Base-by-base conservation (phyloP, 2,113 vertebrate species). In the Toxotes chatareus region DNA sequence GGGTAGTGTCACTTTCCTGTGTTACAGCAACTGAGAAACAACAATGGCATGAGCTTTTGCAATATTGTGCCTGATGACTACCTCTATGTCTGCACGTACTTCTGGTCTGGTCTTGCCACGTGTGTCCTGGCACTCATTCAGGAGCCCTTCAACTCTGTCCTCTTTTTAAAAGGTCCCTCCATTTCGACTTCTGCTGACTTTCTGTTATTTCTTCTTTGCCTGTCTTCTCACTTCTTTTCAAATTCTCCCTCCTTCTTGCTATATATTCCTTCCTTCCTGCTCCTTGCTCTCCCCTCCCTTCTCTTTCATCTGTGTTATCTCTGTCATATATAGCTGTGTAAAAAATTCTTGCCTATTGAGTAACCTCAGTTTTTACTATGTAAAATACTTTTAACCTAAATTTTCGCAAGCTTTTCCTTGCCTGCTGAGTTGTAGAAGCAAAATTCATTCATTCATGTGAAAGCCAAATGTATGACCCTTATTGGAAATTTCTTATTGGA, bases 21-120 rank as follows among this genome's bases (percentile, higher is more conserved):
- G 16, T 79, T 51, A 42, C 40, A 69, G 17, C 32, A 65, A 59
- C 21, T 27, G 7, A 49, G 61, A 73, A 53, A 32, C 46, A 14
- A 40, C 34, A 19, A 3, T 40, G 27, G 5, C 55, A n/a, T 76
- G 65, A 65, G 21, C 21, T 84, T 82, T 82, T 75, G 79, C 65
- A 76, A 86, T 69, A n/a, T 44, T 21, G 14, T n/a, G 61, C 9
- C 38, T 56, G 14, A 21, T 32, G 27, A 56, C 51, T 51, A 27
- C 13, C 2, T 59, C 9, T 34, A 11, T 16, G 49, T 36, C 57
- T 73, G 34, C 80, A 84, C 14, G 32, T 78, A 31, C 23, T 11
- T 46, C 63, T 59, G 46, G 38, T 17, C 36, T n/a, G 17, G 21
- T 73, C 10, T 49, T 38, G 57, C 34, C 13, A 44, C 42, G 10